These are phyloP conservation scores for Elaphurus davidianus DNA, from an alignment of 2,113 vertebrate species.

Conservation along the genomic window DNA sequence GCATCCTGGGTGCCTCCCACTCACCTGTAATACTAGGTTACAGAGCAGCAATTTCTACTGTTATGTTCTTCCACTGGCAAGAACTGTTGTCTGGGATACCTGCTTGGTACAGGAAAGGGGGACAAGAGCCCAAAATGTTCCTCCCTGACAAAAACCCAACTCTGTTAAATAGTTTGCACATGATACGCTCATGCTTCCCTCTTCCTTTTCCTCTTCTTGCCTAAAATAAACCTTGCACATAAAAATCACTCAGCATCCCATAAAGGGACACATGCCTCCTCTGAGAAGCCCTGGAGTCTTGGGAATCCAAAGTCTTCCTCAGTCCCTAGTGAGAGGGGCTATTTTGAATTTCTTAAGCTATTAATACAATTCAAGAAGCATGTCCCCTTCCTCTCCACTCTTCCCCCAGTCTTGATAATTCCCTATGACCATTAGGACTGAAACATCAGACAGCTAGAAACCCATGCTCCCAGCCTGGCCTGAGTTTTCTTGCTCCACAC, in stretches of 20 bases:
- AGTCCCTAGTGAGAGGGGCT: background rate
- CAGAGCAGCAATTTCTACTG: background rate
- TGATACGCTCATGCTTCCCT: background rate
- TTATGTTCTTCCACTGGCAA: background rate
- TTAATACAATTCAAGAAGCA: background rate
- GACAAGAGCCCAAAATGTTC: background rate
- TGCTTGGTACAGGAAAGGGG: background rate
- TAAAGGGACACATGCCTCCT: background rate
- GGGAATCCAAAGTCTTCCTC: background rate
- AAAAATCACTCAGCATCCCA: background rate
- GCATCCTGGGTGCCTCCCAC: background rate
- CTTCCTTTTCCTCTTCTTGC: background rate
- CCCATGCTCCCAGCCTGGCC: background rate
- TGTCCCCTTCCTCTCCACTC: background rate
- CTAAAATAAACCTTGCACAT: background rate
- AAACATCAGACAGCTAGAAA: background rate
- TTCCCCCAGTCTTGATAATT: background rate
- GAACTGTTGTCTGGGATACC: background rate
- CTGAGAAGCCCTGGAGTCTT: background rate
- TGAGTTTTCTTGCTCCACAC: background rate
- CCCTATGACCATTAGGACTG: background rate
- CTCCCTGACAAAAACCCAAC: background rate
- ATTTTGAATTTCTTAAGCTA: conserved; percentile 16
- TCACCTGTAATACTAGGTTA: background rate
- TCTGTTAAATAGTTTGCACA: background rate